Conservation (phyloP, 2,797 vertebrate species). For the Argyrosomus regius region DNA sequence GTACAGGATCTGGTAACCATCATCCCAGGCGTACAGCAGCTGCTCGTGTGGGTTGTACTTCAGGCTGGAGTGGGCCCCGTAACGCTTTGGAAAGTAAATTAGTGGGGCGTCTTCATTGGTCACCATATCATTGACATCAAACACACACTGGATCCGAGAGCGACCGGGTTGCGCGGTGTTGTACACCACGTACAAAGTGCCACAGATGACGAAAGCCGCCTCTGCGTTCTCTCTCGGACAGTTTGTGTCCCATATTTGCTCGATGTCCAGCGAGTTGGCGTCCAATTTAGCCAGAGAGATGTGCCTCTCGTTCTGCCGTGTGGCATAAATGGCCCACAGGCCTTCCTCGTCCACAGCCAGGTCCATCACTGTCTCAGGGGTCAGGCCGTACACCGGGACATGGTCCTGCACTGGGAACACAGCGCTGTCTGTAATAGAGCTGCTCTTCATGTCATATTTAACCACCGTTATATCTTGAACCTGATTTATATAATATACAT, state of each 20-base stretch:
- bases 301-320: conserved; percentile 89
- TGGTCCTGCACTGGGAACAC: conserved; percentile 92
- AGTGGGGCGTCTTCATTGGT: conserved; percentile 89
- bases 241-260: conserved; percentile 97
- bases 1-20: conserved; percentile 98
- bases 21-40: conserved; percentile 97
- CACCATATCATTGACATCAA: conserved; percentile 93
- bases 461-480: conserved; percentile 89
- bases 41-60: conserved; percentile 95
- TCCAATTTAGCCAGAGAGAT: conserved; percentile 96
- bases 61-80: conserved; percentile 93
- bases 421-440: conserved; percentile 88
- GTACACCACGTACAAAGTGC: conserved; percentile 95
- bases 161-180: conserved; percentile 95
- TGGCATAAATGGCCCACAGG: conserved; percentile 96
- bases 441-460: conserved; percentile 91
- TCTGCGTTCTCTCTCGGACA: conserved; percentile 95
- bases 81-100: conserved; percentile 96
- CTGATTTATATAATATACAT: conserved; percentile 91
- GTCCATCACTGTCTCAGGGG: conserved; percentile 91
- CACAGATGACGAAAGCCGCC: conserved; percentile 95
- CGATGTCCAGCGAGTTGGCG: conserved; percentile 88
- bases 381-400: conserved; percentile 85
- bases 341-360: conserved; percentile 95
- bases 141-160: conserved; percentile 95